Conservation (phyloP, 2,888 invertebrate genomes). For the Ethmia dodecea region DNA sequence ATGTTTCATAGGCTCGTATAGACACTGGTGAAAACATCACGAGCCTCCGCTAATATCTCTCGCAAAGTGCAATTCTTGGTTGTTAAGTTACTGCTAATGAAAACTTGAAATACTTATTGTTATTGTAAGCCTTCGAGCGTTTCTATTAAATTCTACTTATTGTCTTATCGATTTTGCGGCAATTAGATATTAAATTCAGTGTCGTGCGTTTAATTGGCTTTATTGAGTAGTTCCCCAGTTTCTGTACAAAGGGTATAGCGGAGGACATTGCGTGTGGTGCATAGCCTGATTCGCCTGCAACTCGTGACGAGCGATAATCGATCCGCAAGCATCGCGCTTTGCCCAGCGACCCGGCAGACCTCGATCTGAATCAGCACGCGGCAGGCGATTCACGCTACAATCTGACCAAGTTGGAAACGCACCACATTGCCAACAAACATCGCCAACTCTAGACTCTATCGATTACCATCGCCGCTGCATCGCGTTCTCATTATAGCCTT, state of each 20-base stretch:
- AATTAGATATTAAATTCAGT: conserved; percentile 25
- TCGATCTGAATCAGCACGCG: conserved; percentile 66
- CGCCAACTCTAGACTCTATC: conserved; percentile 28
- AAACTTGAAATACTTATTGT: conserved; percentile 52
- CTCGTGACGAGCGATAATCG: conserved; percentile 50
- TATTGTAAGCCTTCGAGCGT: conserved; percentile 42
- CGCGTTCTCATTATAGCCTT: conserved; percentile 53
- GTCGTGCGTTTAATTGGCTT: no score
- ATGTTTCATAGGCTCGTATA: conserved; percentile 6
- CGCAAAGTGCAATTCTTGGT: conserved; percentile 33
- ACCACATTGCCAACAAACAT: conserved; percentile 23
- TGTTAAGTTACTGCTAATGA: conserved; percentile 66
- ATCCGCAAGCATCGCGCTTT: conserved; percentile 44
- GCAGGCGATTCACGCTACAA: conserved; percentile 47
- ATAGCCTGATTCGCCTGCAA: conserved; percentile 35
- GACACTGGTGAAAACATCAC: conserved; percentile 26
- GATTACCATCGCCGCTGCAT: conserved; percentile 50
- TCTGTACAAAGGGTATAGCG: no score
- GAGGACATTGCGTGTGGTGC: conserved; percentile 30
- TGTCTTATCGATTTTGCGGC: conserved; percentile 25
- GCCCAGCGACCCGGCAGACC: conserved; percentile 53
- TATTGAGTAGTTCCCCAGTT: no score
- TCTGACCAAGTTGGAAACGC: conserved; percentile 45
- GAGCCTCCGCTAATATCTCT: conserved; percentile 33
- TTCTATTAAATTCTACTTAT: conserved; percentile 35